Conservation (phyloP, 1,140 invertebrate genomes). For the Sarcophaga bullata region DNA sequence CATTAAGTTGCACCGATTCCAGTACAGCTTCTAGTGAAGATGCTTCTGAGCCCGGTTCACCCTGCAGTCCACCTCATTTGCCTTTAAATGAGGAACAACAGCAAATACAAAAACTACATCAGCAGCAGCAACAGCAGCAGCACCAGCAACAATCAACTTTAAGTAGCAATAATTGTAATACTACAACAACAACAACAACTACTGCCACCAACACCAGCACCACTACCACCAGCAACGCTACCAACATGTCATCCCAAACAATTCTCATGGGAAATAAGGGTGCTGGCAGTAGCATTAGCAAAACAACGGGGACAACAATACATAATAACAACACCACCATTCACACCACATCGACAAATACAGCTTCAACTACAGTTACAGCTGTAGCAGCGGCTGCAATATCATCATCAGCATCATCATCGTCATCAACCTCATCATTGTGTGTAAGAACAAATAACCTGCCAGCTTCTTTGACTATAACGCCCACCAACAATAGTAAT, state of each 20-base stretch:
- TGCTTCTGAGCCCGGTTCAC: slow-evolving; percentile 83
- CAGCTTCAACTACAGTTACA: not conserved
- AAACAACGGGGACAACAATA: slow-evolving; percentile 30
- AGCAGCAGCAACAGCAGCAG: slow-evolving; percentile 46
- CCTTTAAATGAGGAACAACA: slow-evolving; percentile 57
- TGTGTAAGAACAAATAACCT: slow-evolving; percentile 23
- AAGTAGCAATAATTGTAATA: not conserved
- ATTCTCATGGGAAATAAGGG: slow-evolving; percentile 48
- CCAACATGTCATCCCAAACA: slow-evolving; percentile 59
- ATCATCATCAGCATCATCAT: not conserved
- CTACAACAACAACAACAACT: not conserved
- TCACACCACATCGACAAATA: not conserved
- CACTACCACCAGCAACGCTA: not conserved
- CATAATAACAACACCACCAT: not conserved
- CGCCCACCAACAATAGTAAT: slow-evolving; percentile 39
- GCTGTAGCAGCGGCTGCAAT: not conserved
- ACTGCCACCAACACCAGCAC: not conserved
- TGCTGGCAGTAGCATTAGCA: slow-evolving; percentile 41
- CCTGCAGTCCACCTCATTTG: slow-evolving; percentile 74
- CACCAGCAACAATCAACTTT: slow-evolving; percentile 42
- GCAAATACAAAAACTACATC: slow-evolving; percentile 49
- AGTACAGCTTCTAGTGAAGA: slow-evolving; percentile 79
- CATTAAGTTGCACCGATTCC: slow-evolving; percentile 74
- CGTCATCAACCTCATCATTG: not conserved
- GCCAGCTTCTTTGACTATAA: slow-evolving; percentile 28